Conservation (phyloP, 2,888 invertebrate genomes). For the Chromoteleia sp. region DNA sequence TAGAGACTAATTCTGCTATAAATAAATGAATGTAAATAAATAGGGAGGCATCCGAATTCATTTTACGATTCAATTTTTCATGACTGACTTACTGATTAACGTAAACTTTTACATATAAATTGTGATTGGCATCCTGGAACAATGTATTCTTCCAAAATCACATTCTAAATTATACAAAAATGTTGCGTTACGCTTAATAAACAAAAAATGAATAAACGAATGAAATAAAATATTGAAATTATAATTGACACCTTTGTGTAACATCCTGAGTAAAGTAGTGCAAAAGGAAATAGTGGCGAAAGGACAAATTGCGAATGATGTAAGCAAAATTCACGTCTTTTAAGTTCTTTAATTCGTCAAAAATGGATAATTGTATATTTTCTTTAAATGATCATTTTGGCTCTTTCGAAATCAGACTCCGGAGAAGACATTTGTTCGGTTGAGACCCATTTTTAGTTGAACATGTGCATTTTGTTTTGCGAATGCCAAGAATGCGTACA, state of each 20-base stretch:
- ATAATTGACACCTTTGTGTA: background rate
- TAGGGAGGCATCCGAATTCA: slow-evolving; percentile 18
- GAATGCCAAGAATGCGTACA: background rate
- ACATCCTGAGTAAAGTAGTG: slow-evolving; percentile 2
- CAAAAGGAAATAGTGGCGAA: too few species aligned
- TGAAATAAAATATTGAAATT: background rate
- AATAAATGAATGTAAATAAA: slow-evolving; percentile 28
- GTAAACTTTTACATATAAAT: slow-evolving; percentile 26
- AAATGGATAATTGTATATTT: background rate
- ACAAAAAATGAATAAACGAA: too few species aligned
- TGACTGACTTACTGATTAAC: slow-evolving; percentile 27
- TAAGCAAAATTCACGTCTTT: too few species aligned
- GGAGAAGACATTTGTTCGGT: slow-evolving; percentile 3
- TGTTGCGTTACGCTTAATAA: too few species aligned
- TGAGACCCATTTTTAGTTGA: slow-evolving; percentile 17
- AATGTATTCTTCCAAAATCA: background rate
- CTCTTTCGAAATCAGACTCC: background rate
- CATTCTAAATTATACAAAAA: background rate
- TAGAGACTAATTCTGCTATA: slow-evolving; percentile 38
- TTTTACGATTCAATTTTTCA: slow-evolving; percentile 32
- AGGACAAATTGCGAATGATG: too few species aligned
- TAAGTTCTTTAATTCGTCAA: too few species aligned
- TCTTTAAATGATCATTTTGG: background rate
- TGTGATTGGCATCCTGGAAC: slow-evolving; percentile 3
- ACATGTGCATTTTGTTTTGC: slow-evolving; percentile 8